phyloP scores from a whole-genome alignment of 2,797 vertebrate genomes.

The Nyctalus aviator region DNA sequence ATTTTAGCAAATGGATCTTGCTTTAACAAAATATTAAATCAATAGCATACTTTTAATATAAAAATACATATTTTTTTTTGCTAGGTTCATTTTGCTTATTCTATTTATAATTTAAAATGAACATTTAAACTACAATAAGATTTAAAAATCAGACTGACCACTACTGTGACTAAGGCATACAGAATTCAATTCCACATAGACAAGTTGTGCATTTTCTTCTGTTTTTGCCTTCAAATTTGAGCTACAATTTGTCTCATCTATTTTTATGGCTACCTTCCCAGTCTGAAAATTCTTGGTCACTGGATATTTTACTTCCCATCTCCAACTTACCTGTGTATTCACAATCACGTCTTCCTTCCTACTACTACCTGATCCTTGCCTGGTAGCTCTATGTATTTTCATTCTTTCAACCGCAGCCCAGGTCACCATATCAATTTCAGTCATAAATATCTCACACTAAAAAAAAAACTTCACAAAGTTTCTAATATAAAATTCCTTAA shows the following conservation, averaged over 20 bases:
- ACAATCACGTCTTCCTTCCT: not conserved
- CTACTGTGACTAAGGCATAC: not conserved
- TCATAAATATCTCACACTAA: not conserved
- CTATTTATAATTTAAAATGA: constrained; percentile 27
- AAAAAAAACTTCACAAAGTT: not conserved
- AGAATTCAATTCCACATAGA: not conserved
- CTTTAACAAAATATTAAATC: constrained; percentile 47
- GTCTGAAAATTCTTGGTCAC: not conserved
- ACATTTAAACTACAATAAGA: constrained; percentile 1
- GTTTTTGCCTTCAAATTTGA: constrained; percentile 20
- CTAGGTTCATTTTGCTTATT: not conserved
- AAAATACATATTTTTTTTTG: constrained; percentile 33
- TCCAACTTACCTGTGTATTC: not conserved
- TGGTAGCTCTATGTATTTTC: not conserved
- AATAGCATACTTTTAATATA: not conserved
- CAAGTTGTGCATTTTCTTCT: not conserved
- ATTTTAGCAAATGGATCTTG: constrained; percentile 50
- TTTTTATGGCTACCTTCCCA: not conserved
- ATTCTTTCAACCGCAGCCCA: not conserved
- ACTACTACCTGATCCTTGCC: not conserved
- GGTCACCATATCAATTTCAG: not conserved
- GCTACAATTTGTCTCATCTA: not conserved
- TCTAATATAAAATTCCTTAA: not conserved
- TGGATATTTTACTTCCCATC: not conserved
- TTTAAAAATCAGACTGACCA: not conserved